These are phyloP conservation scores for Alcedo quadribrachys DNA, from an alignment of 2,797 vertebrate species.

Conservation along the genomic window DNA sequence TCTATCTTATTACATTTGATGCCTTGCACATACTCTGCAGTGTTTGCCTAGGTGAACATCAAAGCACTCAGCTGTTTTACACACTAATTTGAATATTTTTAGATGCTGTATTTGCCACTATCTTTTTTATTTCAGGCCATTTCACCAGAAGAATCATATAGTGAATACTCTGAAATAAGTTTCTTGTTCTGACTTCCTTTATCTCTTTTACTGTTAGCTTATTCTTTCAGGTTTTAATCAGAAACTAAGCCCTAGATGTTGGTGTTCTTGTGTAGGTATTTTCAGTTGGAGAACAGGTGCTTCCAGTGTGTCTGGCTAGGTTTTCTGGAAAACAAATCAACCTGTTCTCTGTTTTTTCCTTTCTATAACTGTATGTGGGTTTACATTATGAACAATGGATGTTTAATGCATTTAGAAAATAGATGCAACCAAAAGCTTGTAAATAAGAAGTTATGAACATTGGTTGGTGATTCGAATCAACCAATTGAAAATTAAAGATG, in stretches of 20 bases:
- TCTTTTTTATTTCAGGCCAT: slow-evolving; percentile 49
- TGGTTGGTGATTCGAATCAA: neutral
- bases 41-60: neutral
- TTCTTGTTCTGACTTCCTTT: slow-evolving; percentile 23
- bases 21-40: neutral
- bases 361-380: neutral
- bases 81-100: neutral
- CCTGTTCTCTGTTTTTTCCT: slow-evolving; percentile 1
- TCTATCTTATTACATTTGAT: neutral
- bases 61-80: neutral
- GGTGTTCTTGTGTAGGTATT: neutral
- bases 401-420: neutral
- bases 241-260: neutral
- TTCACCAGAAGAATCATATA: neutral
- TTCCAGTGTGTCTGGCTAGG: neutral
- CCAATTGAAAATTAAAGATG: neutral
- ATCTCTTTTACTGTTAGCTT: neutral
- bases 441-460: neutral
- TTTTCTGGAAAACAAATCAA: neutral
- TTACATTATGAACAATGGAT: neutral
- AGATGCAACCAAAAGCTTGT: neutral
- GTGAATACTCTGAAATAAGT: slow-evolving; percentile 35
- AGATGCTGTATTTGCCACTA: neutral
- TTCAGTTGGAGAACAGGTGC: neutral
- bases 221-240: neutral